Evolutionary conservation across 2,888 invertebrate genomes (phyloP), one percentile per base, ranked within the genome.

Genomic region (Harmothoe impar): DNA sequence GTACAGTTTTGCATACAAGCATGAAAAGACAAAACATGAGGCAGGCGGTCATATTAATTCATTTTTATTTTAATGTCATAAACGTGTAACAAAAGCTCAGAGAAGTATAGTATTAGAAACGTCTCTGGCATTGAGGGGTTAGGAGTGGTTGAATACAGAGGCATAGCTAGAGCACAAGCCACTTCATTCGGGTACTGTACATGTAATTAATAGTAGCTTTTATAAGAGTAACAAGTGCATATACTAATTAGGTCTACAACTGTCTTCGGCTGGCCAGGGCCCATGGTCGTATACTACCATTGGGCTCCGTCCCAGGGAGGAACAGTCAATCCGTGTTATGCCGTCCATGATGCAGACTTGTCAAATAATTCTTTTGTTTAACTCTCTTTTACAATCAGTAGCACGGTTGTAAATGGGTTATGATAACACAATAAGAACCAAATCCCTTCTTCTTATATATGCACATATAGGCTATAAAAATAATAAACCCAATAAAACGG

Each of bases 31-130:
- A 77, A 81, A 33, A 35, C 81, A 81, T 12, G 33, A 33, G 25
- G 33, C 20, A 12, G 0, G 10, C 23, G 52, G 15, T 86, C 56
- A 31, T 86, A 86, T 86, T 86, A 86, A 86, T 86, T 86, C 86
- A 56, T 86, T 86, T 86, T 86, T 86, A 86, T 86, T 86, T 86
- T 86, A 86, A 86, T 86, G 86, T 86, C 86, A 86, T 86, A 86
- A 86, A 86, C 86, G 86, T 86, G 86, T 86, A 86, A 86, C 86
- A 86, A 86, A 86, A 86, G 86, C 86, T 86, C 86, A 86, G 86
- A 86, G 86, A 86, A 86, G 86, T 86, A 56, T 86, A 86, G 86
- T 52, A 86, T 52, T 86, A 86, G 86, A 86, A 86, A 86, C 86
- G 56, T 86, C 86, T 86, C 86, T 86, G 86, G 86, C 86, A 86